Base-by-base conservation (phyloP, 2,888 invertebrate species). In the Diabrotica balteata region DNA sequence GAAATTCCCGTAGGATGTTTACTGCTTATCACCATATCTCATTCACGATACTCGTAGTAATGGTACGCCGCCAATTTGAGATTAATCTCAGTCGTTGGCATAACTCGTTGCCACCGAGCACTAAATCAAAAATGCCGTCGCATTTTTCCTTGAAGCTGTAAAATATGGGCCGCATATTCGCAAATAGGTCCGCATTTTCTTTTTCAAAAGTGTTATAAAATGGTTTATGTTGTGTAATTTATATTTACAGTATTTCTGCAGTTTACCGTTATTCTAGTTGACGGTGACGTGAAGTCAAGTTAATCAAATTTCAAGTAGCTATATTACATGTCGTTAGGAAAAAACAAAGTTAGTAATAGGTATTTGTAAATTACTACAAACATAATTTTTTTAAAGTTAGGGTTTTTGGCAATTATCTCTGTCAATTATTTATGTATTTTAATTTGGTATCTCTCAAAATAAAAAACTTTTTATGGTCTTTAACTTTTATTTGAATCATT, bases 101-200 rank as follows among this genome's bases (percentile, higher is more conserved):
- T 67, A 64, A 17, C 45, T 45, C 55, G 55, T 44, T 66, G 62
- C 65, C 63, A 51, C 46, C 49, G 68, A 68, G 75, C 75, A 73
- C 72, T 80, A 80, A 78, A 79, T 79, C 79, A 81, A 79, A 76
- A 75, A 69, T 70, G 75, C 75, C 72, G 74, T 66, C 76, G 76
- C 77, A 76, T 76, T 78, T 78, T 80, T 79, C 77, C 74, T 75
- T 71, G 68, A 71, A 74, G 72, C 73, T 62, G 71, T 79, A 73
- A 80, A 79, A 77, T 79, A 79, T 78, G 75, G 75, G 72, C 72
- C 73, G 74, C 78, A 76, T 78, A 77, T 77, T 77, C 78, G 76
- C 76, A 77, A 77, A 77, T 77, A 77, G 77, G 74, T 76, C 73
- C 77, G 73, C 76, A 76, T 74, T 77, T 78, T 78, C 78, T 77